Conservation (phyloP, 1,140 invertebrate genomes). For the Drosophila ironensis region DNA sequence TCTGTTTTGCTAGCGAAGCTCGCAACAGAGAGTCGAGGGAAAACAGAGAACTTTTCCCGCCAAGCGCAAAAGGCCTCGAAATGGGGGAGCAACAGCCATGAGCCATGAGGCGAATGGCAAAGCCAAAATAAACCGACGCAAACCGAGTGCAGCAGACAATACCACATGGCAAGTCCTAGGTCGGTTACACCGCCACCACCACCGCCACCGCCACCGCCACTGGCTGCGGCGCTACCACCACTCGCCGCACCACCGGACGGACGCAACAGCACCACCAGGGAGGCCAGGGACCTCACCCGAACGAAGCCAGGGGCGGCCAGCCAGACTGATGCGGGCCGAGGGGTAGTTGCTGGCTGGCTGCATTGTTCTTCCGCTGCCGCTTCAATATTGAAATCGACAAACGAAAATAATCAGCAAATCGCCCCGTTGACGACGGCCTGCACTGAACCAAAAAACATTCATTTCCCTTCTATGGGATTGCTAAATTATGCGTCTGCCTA, state of each 20-base stretch:
- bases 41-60: slow-evolving; percentile 51
- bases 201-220: slow-evolving; percentile 6
- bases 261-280: too few species aligned
- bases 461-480: too few species aligned
- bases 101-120: slow-evolving; percentile 8
- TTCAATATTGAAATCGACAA: slow-evolving; percentile 70
- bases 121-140: slow-evolving; percentile 12
- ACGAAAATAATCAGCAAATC: slow-evolving; percentile 52
- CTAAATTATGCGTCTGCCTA: too few species aligned
- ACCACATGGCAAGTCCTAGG: slow-evolving; percentile 79
- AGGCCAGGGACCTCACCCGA: slow-evolving; percentile 6
- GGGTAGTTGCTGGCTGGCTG: slow-evolving; percentile 7
- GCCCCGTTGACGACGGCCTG: not conserved
- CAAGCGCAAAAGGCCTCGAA: slow-evolving; percentile 69
- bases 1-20: slow-evolving; percentile 61
- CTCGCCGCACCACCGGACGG: slow-evolving; percentile 1
- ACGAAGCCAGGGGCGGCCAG: slow-evolving; percentile 9
- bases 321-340: slow-evolving; percentile 43
- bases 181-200: slow-evolving; percentile 69
- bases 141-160: slow-evolving; percentile 63
- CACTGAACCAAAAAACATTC: too few species aligned
- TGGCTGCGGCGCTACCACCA: not conserved
- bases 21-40: slow-evolving; percentile 24
- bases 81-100: slow-evolving; percentile 33
- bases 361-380: slow-evolving; percentile 8